phyloP scores from a whole-genome alignment of 2,113 vertebrate genomes.

The Spheniscus mendiculus region DNA sequence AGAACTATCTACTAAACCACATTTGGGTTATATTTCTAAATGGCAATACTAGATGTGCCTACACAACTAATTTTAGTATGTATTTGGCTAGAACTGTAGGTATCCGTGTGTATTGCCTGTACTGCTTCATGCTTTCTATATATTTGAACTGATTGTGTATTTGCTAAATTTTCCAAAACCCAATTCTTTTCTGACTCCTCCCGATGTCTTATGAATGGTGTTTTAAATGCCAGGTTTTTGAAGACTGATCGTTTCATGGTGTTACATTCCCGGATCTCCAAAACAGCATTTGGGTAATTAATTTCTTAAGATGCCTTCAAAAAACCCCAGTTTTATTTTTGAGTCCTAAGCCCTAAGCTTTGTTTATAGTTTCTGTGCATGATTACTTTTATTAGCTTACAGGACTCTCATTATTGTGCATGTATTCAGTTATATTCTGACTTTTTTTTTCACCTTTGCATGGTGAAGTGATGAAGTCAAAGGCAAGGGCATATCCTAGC shows the following conservation, averaged over 20 bases:
- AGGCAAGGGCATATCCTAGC: background rate
- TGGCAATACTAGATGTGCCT: background rate
- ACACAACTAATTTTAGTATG: background rate
- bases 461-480: background rate
- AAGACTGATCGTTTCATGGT: background rate
- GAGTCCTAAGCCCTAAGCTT: background rate
- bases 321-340: background rate
- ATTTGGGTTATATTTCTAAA: background rate
- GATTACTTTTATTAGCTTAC: background rate
- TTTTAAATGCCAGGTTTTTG: background rate
- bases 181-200: background rate
- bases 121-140: background rate
- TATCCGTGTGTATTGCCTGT: background rate
- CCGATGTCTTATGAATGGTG: background rate
- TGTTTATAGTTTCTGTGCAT: background rate
- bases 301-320: background rate
- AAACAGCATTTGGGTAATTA: background rate
- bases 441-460: background rate
- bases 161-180: background rate
- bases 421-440: background rate
- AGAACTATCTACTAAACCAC: background rate
- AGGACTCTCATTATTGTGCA: background rate
- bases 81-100: background rate
- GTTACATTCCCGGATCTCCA: background rate
- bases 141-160: background rate